A percentile compares a stretch with the other conserved stretches of the same genome.
phyloP scores from a whole-genome alignment of 1,140 invertebrate genomes.

The Sycobia sp. region DNA sequence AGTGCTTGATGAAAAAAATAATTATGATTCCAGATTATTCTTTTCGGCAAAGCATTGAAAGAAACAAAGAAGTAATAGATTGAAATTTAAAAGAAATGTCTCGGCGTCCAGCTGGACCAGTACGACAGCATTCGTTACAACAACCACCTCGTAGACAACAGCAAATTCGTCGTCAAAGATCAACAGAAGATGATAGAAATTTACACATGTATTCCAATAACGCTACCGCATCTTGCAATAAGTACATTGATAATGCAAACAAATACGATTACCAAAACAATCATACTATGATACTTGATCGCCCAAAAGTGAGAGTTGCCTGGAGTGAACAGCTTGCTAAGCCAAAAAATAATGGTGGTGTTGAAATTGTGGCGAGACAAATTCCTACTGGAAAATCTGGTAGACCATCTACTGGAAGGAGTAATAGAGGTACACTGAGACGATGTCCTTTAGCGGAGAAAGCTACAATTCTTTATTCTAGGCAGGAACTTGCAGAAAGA shows the following conservation, averaged over 20 bases:
- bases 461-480: conserved; percentile 61
- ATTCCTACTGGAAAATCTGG: conserved; percentile 45
- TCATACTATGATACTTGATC: conserved; percentile 3
- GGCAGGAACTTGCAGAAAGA: conserved; percentile 62
- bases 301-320: conserved; percentile 49
- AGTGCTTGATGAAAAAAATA: too few species aligned
- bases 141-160: conserved; percentile 40
- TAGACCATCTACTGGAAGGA: conserved; percentile 39
- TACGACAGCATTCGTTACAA: conserved; percentile 54
- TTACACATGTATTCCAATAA: conserved; percentile 38
- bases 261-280: neutral
- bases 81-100: too few species aligned
- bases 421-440: conserved; percentile 15
- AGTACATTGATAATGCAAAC: conserved; percentile 19
- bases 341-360: conserved; percentile 37
- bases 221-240: neutral
- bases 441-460: conserved; percentile 47
- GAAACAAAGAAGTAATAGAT: too few species aligned
- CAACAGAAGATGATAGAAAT: conserved; percentile 51
- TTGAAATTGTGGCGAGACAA: conserved; percentile 53
- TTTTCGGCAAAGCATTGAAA: too few species aligned
- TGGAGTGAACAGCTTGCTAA: conserved; percentile 47
- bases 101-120: conserved; percentile 37
- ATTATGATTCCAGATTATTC: too few species aligned
- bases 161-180: conserved; percentile 52